These are phyloP conservation scores for Heloderma charlesbogerti DNA, from an alignment of 2,113 vertebrate species.

Conservation along the genomic window DNA sequence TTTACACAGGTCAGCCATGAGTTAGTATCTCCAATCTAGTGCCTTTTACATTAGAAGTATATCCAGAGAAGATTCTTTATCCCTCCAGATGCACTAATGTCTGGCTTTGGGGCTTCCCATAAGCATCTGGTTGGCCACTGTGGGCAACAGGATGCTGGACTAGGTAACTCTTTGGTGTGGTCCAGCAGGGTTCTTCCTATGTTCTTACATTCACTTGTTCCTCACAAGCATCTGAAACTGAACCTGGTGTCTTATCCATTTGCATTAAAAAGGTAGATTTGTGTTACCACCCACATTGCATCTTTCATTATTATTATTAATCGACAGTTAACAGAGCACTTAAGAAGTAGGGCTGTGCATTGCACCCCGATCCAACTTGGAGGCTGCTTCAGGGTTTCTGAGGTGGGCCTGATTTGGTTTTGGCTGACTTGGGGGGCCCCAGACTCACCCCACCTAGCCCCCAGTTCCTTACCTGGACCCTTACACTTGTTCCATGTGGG, in stretches of 20 bases:
- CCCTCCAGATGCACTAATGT: background rate
- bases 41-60: background rate
- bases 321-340: background rate
- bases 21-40: background rate
- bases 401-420: too few species aligned
- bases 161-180: background rate
- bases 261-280: background rate
- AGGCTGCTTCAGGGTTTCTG: too few species aligned
- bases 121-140: too few species aligned
- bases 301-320: too few species aligned
- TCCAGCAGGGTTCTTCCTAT: background rate
- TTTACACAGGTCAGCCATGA: background rate
- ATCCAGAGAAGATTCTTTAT: background rate
- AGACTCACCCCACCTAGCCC: too few species aligned
- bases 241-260: background rate
- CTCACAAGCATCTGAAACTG: background rate
- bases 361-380: too few species aligned
- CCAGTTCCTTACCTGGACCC: too few species aligned
- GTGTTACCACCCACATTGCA: background rate
- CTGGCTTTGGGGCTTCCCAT: background rate
- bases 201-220: background rate
- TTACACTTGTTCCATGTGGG: too few species aligned
- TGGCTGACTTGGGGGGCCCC: too few species aligned
- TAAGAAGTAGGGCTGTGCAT: too few species aligned
- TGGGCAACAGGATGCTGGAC: background rate